These are phyloP conservation scores for Palythoa grandis DNA, from an alignment of 92 coral and sea anemone genomes.

Conservation along the genomic window DNA sequence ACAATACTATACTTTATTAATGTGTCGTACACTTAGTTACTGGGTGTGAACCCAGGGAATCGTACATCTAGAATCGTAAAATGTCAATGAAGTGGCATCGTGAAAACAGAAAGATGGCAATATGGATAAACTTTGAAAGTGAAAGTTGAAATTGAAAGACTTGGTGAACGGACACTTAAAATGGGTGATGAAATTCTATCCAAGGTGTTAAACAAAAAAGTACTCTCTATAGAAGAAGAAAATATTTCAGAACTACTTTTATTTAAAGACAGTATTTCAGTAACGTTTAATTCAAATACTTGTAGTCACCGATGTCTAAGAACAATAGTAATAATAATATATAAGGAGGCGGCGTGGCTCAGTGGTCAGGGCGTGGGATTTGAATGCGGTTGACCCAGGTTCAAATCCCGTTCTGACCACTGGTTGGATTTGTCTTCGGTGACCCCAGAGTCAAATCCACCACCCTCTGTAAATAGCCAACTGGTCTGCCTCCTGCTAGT, in stretches of 20 bases:
- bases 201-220: constrained; percentile 32
- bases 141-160: constrained; percentile 11
- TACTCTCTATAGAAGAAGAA: constrained; percentile 41
- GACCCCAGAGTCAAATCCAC: no score
- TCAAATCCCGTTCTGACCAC: no score
- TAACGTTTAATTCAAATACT: constrained; percentile 29
- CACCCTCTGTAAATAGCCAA: no score
- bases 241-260: constrained; percentile 28
- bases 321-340: not conserved
- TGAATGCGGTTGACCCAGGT: no score
- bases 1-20: no score
- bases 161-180: constrained; percentile 22
- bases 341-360: no score
- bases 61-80: no score
- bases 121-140: constrained; percentile 28
- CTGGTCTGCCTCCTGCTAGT: no score
- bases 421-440: no score
- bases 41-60: no score
- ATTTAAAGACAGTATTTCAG: constrained; percentile 13
- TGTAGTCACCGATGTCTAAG: constrained; percentile 21
- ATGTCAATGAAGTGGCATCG: not conserved
- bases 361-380: not conserved
- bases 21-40: no score
- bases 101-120: constrained; percentile 43
- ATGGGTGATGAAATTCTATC: constrained; percentile 37